phyloP scores from a whole-genome alignment of 2,888 invertebrate species.

The Noctua janthina region DNA sequence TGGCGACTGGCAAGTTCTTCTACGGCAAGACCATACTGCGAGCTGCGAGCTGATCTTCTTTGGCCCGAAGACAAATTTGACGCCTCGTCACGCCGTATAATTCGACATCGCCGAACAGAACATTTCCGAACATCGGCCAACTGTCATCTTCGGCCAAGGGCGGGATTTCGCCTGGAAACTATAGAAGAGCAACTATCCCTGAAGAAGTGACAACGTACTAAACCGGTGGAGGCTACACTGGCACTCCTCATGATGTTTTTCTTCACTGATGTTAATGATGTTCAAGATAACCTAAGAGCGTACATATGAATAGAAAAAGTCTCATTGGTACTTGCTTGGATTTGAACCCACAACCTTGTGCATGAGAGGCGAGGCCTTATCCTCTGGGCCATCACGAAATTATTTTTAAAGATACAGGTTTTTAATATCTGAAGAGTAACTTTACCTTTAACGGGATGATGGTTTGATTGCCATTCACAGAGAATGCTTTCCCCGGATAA shows the following conservation, averaged over 20 bases:
- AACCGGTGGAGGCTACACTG: background rate
- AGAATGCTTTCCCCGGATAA: constrained; percentile 92
- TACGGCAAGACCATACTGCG: background rate
- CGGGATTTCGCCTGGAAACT: background rate
- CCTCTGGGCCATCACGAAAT: background rate
- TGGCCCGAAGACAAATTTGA: background rate
- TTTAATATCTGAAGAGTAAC: background rate
- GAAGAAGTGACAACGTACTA: background rate
- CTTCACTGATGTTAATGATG: too few species aligned
- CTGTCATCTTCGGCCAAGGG: background rate
- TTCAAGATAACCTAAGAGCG: background rate
- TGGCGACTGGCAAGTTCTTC: background rate
- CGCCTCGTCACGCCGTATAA: background rate
- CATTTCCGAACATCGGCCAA: background rate
- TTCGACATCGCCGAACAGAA: background rate
- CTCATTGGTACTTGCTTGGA: background rate
- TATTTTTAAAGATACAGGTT: background rate
- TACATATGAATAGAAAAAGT: background rate
- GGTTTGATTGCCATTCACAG: constrained; percentile 92
- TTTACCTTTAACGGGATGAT: constrained; percentile 90
- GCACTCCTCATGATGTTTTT: background rate
- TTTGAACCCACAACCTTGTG: background rate
- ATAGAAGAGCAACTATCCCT: background rate
- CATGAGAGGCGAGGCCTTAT: background rate
- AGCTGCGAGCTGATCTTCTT: background rate